A percentile compares a stretch with the other conserved stretches of the same genome.
Conservation (phyloP, 2,113 vertebrate genomes). For the Indicator maculatus region DNA sequence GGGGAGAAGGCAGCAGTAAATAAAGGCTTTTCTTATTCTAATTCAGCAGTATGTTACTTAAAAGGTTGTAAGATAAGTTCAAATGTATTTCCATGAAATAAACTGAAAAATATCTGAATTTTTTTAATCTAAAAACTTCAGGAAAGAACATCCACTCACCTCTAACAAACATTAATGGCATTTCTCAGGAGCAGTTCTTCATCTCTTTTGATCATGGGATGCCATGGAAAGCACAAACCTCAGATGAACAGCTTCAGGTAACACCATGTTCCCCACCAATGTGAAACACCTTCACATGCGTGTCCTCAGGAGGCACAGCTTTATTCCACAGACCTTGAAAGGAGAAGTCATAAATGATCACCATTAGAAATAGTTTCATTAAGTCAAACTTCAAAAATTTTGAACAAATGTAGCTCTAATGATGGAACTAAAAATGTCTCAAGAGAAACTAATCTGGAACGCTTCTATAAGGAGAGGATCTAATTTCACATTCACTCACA, state of each 20-base stretch:
- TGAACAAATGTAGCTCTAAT: background rate
- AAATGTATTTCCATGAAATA: background rate
- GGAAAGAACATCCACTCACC: background rate
- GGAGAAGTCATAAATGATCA: background rate
- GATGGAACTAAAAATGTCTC: background rate
- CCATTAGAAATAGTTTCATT: background rate
- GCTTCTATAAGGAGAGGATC: background rate
- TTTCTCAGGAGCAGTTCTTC: background rate
- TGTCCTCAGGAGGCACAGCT: background rate
- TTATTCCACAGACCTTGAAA: background rate
- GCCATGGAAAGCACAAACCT: fast-evolving
- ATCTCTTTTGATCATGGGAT: background rate
- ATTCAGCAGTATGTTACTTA: background rate
- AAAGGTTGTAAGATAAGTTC: background rate
- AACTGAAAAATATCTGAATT: background rate
- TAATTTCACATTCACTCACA: background rate
- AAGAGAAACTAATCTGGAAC: background rate
- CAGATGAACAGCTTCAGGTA: background rate
- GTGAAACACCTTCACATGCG: background rate
- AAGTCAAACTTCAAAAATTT: background rate
- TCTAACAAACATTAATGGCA: fast-evolving
- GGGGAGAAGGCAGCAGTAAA: background rate
- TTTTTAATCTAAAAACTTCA: background rate
- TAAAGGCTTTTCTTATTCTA: background rate
- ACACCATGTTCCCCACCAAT: background rate